Percentiles rank a stretch among this genome's conserved stretches.
Conservation (phyloP, 2,113 vertebrate genomes). For the Dasyornis broadbenti region DNA sequence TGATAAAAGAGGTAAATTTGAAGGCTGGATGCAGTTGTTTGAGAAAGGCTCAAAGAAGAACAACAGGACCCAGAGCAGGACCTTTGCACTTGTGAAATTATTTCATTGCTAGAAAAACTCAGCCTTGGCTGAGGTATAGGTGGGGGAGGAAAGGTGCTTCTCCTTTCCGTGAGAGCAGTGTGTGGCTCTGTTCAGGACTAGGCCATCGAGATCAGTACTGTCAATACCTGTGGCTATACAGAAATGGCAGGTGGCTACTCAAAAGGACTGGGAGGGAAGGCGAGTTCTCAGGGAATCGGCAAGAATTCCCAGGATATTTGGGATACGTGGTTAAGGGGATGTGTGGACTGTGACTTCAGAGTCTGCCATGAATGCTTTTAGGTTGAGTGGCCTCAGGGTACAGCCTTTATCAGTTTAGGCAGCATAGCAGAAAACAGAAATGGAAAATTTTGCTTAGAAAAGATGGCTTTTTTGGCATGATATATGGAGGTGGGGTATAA, state of each 20-base stretch:
- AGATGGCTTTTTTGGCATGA: background rate
- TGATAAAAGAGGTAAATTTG: background rate
- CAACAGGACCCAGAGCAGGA: background rate
- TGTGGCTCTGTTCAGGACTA: background rate
- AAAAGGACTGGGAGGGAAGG: background rate
- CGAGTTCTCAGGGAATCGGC: background rate
- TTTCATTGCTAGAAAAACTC: background rate
- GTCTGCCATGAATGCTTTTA: background rate
- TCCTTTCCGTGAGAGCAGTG: background rate
- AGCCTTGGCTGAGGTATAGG: background rate
- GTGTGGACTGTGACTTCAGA: background rate
- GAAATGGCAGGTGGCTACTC: background rate
- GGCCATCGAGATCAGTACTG: background rate
- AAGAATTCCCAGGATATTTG: background rate
- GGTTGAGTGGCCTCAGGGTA: background rate
- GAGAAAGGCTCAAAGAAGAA: background rate
- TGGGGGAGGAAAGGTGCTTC: background rate
- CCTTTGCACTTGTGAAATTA: background rate
- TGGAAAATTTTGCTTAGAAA: background rate
- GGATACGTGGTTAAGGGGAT: background rate
- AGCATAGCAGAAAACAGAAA: background rate
- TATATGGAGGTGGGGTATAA: background rate
- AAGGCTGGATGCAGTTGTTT: background rate
- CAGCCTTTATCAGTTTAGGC: background rate
- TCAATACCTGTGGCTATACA: background rate